A percentile compares a stretch with the other conserved stretches of the same genome.
These are phyloP conservation scores for Teleogryllus oceanicus DNA, from an alignment of 2,888 invertebrate species.

Conservation along the genomic window DNA sequence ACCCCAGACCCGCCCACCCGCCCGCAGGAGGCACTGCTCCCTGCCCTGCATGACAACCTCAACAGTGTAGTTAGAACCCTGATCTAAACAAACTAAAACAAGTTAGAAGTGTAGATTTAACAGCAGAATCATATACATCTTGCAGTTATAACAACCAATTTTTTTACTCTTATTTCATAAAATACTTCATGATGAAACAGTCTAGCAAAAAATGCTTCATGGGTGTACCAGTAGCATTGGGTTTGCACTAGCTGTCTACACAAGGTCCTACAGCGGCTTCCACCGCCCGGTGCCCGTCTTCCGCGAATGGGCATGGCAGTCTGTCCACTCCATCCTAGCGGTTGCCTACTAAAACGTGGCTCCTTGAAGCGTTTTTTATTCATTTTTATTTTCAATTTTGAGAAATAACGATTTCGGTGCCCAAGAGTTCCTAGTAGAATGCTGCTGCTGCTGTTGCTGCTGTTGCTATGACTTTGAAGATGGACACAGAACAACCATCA, in stretches of 20 bases:
- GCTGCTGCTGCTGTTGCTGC: constrained; percentile 34
- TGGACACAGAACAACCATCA: constrained; percentile 34
- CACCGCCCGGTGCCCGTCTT: constrained; percentile 18
- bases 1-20: constrained; percentile 18
- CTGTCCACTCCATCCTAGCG: constrained; percentile 38
- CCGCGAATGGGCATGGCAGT: constrained; percentile 19
- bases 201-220: constrained; percentile 37
- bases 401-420: constrained; percentile 29
- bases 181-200: constrained; percentile 39
- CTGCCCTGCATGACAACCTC: constrained; percentile 32
- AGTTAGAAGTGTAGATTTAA: constrained; percentile 40
- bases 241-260: constrained; percentile 38
- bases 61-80: constrained; percentile 38
- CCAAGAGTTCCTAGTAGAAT: constrained; percentile 37
- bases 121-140: constrained; percentile 41
- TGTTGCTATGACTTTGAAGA: constrained; percentile 25
- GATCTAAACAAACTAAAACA: constrained; percentile 39
- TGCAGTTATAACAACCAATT: constrained; percentile 40
- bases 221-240: constrained; percentile 37
- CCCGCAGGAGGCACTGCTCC: constrained; percentile 21
- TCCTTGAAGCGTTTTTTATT: background rate
- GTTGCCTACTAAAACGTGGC: constrained; percentile 42
- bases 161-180: constrained; percentile 37
- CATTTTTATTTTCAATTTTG: constrained; percentile 29
- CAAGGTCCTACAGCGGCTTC: constrained; percentile 32